phyloP scores from a whole-genome alignment of 2,113 vertebrate species.

The Cervus canadensis region DNA sequence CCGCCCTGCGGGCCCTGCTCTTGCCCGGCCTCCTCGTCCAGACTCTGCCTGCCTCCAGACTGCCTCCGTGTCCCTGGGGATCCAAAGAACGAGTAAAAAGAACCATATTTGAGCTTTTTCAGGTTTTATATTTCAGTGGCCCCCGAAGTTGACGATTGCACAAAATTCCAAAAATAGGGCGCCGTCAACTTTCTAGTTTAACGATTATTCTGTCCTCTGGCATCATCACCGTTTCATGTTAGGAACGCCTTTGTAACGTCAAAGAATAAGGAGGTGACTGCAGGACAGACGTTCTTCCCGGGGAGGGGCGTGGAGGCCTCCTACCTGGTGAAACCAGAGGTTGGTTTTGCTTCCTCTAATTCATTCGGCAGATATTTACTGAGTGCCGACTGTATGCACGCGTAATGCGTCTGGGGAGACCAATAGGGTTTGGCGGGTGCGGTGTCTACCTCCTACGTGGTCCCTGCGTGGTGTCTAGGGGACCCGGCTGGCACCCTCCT shows the following conservation, averaged over 20 bases:
- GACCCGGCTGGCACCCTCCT: not conserved
- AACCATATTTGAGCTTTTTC: not conserved
- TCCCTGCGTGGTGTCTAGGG: rapidly evolving
- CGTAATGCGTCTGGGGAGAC: not conserved
- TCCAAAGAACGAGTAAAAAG: not conserved
- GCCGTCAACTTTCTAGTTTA: not conserved
- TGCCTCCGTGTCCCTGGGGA: not conserved
- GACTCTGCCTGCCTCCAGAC: rapidly evolving
- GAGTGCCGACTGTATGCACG: not conserved
- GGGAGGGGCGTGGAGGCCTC: not conserved
- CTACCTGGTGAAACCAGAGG: rapidly evolving
- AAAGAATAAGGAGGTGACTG: not conserved
- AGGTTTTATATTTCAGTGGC: not conserved
- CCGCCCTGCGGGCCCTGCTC: rapidly evolving
- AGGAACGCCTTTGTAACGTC: not conserved
- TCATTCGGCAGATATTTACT: not conserved
- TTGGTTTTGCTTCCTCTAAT: not conserved
- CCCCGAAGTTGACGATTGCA: not conserved
- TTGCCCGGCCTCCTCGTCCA: not conserved
- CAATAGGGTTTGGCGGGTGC: no score
- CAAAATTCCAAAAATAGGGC: not conserved
- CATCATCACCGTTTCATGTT: not conserved
- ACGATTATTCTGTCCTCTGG: not conserved
- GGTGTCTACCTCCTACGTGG: rapidly evolving
- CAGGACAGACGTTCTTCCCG: rapidly evolving